A percentile compares a stretch with the other conserved stretches of the same genome.
These are phyloP conservation scores for Gnathonemus longibarbis DNA, from an alignment of 2,113 vertebrate species.

Conservation along the genomic window DNA sequence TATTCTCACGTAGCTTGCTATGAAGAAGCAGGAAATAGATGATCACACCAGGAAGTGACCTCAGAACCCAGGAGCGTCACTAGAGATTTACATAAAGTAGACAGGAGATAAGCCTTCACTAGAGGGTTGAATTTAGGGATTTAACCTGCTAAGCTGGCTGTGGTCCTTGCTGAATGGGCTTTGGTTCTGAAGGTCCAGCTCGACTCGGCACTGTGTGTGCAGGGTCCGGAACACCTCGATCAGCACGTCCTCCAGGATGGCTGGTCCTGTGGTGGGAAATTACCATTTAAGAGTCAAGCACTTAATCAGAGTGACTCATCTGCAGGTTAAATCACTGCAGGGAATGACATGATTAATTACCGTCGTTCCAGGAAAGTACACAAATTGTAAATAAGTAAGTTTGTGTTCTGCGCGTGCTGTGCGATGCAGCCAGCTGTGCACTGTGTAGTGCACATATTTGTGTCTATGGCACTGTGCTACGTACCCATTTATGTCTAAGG, in stretches of 20 bases:
- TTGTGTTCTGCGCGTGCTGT: neutral
- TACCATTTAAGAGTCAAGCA: neutral
- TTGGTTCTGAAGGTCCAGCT: slow-evolving; percentile 84
- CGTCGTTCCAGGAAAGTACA: neutral
- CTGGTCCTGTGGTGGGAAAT: slow-evolving; percentile 70
- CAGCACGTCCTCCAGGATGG: slow-evolving; percentile 91
- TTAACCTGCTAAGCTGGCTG: slow-evolving; percentile 88
- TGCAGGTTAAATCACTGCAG: neutral
- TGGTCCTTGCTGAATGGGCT: slow-evolving; percentile 90
- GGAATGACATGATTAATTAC: neutral
- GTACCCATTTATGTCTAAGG: neutral
- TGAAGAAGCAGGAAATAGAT: slow-evolving; percentile 33
- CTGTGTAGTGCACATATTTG: neutral
- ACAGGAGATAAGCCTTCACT: neutral
- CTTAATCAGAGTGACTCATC: neutral
- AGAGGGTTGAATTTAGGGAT: neutral
- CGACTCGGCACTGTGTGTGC: slow-evolving; percentile 85
- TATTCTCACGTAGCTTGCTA: slow-evolving; percentile 95
- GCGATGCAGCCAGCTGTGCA: neutral
- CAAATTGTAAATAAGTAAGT: neutral
- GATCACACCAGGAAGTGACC: neutral
- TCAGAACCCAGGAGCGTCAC: neutral
- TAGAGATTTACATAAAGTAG: neutral
- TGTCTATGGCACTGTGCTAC: neutral
- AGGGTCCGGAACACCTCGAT: slow-evolving; percentile 94